Evolutionary conservation across 2,797 vertebrate species (phyloP).

Genomic region (Cephalopachus bancanus): DNA sequence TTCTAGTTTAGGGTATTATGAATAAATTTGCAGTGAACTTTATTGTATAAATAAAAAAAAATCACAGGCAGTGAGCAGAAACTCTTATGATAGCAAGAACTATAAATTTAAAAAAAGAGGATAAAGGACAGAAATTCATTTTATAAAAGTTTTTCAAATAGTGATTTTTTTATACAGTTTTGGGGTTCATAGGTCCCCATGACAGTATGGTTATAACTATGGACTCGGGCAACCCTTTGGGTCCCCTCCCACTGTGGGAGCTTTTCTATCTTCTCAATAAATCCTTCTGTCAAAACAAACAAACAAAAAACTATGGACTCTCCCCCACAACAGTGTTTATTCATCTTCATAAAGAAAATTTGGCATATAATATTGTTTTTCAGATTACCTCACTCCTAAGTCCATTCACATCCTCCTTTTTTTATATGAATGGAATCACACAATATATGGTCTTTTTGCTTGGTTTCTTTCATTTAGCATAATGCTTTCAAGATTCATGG

Average conservation of each 20-base stretch:
- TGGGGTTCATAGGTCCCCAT: neutral
- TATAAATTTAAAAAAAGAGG: neutral
- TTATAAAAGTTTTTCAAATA: neutral
- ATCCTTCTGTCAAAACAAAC: too few species aligned
- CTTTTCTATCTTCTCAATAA: too few species aligned
- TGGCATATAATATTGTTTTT: neutral
- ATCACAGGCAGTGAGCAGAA: neutral
- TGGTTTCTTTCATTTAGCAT: neutral
- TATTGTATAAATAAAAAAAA: neutral
- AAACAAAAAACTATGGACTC: neutral
- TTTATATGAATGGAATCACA: neutral
- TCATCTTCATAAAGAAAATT: slow-evolving; percentile 25
- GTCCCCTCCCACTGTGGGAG: too few species aligned
- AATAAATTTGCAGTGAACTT: neutral
- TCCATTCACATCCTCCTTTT: neutral
- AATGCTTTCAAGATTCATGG: slow-evolving; percentile 22
- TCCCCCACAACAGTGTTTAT: neutral
- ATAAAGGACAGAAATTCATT: slow-evolving; percentile 17
- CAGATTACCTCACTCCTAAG: neutral
- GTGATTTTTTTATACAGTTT: slow-evolving; percentile 1
- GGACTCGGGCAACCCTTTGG: neutral
- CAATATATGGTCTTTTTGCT: neutral
- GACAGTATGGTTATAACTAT: neutral
- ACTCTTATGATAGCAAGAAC: neutral
- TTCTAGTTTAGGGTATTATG: neutral